phyloP scores from a whole-genome alignment of 2,113 vertebrate species.

The Empidonax traillii region DNA sequence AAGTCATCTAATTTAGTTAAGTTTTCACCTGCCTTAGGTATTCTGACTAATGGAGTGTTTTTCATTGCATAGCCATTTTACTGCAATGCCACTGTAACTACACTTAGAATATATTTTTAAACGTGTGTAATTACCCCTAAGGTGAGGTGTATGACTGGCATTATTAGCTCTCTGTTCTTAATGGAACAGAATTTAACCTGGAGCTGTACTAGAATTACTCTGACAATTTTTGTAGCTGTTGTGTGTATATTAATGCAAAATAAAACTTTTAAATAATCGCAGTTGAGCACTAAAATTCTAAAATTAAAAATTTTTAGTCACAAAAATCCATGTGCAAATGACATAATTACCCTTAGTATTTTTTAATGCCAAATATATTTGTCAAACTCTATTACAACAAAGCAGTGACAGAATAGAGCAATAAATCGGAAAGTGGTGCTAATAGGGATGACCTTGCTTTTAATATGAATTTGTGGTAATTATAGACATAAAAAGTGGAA shows the following conservation, averaged over 20 bases:
- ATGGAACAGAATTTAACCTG: background rate
- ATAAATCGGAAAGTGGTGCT: conserved; percentile 8
- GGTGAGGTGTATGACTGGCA: background rate
- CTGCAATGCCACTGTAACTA: conserved; percentile 20
- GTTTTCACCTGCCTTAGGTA: background rate
- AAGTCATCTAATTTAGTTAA: background rate
- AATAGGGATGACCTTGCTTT: conserved; percentile 5
- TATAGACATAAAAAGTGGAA: background rate
- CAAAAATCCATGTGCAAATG: background rate
- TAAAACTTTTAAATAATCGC: background rate
- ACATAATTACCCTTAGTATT: conserved; percentile 1
- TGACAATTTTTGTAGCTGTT: background rate
- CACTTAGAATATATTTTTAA: background rate
- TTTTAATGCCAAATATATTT: background rate
- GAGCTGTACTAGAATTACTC: background rate
- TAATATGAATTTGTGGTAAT: conserved; percentile 30
- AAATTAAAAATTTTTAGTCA: background rate
- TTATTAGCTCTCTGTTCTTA: background rate
- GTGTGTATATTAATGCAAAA: background rate
- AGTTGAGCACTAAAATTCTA: background rate
- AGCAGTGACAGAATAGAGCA: background rate
- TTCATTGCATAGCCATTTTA: background rate
- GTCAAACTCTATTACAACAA: conserved; percentile 32
- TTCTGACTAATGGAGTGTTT: background rate
- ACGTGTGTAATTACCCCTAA: background rate